These are phyloP conservation scores for Clarias macrocephalus DNA, from an alignment of 2,113 vertebrate species.

Conservation along the genomic window DNA sequence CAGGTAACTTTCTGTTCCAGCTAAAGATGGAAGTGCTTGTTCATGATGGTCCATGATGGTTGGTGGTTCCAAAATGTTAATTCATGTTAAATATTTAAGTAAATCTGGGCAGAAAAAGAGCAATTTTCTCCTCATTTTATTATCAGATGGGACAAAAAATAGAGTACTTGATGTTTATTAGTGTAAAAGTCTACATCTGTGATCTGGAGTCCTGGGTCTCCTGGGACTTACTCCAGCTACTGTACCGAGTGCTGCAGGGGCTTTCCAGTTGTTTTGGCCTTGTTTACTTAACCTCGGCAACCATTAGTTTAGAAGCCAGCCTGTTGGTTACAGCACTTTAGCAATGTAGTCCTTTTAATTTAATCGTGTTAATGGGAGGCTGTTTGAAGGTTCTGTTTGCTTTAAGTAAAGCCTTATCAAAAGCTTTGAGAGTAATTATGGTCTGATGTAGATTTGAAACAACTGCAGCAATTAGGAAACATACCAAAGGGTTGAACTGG, in stretches of 20 bases:
- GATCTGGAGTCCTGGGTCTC: constrained; percentile 55
- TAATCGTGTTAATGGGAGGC: constrained; percentile 57
- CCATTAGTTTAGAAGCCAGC: constrained; percentile 57
- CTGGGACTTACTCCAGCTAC: constrained; percentile 54
- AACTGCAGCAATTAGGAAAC: constrained; percentile 53
- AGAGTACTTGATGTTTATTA: constrained; percentile 51
- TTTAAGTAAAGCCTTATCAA: constrained; percentile 63
- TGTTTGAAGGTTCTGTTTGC: constrained; percentile 63
- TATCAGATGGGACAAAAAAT: constrained; percentile 50
- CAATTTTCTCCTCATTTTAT: constrained; percentile 44
- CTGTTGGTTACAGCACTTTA: constrained; percentile 51
- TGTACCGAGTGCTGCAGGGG: constrained; percentile 37
- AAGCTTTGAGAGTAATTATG: constrained; percentile 56
- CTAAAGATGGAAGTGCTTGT: background rate
- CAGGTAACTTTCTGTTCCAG: background rate
- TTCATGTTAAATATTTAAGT: background rate
- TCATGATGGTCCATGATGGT: background rate
- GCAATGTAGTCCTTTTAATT: constrained; percentile 55
- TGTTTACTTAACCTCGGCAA: constrained; percentile 61
- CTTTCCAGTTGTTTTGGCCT: constrained; percentile 56
- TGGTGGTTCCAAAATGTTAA: background rate
- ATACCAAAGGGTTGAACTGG: constrained; percentile 36
- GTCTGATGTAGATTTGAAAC: constrained; percentile 57
- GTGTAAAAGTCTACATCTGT: constrained; percentile 52
- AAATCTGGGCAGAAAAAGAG: constrained; percentile 9